Percentiles rank a stretch among this genome's conserved stretches.
These are phyloP conservation scores for Amblyopsis rosae DNA, from an alignment of 2,113 vertebrate genomes.

Conservation along the genomic window DNA sequence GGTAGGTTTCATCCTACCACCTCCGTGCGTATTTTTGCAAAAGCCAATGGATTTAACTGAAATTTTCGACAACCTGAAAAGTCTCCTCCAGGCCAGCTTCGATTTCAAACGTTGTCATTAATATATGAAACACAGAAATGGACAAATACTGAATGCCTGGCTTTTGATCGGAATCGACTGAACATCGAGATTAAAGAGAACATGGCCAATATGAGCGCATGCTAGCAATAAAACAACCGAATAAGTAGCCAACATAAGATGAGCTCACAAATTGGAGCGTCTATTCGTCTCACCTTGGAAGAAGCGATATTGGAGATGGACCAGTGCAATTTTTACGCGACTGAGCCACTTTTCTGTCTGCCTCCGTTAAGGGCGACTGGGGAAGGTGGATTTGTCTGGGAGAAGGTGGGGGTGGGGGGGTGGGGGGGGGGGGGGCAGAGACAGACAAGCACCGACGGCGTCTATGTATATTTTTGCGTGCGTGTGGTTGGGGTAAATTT, in stretches of 20 bases:
- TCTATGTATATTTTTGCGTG: neutral
- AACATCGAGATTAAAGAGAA: constrained; percentile 32
- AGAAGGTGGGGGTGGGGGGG: constrained; percentile 3
- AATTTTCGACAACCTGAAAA: constrained; percentile 21
- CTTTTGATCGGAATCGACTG: constrained; percentile 29
- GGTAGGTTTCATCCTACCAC: constrained; percentile 13
- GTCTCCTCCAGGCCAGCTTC: neutral
- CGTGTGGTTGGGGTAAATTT: constrained; percentile 33
- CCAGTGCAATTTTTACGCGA: constrained; percentile 45
- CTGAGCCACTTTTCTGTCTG: constrained; percentile 41
- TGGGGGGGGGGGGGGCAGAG: constrained; percentile 18
- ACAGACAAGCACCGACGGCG: constrained; percentile 45
- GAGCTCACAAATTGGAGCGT: too few relatives aligned
- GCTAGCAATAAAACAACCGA: too few relatives aligned
- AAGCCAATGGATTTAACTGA: neutral
- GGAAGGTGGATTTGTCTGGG: too few relatives aligned
- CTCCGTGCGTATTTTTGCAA: constrained; percentile 49
- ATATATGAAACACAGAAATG: neutral
- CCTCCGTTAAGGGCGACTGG: constrained; percentile 19
- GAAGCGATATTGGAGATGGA: constrained; percentile 30
- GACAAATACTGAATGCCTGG: neutral
- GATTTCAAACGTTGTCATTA: neutral
- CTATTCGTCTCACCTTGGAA: constrained; percentile 30
- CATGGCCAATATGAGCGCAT: constrained; percentile 16
- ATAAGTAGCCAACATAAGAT: too few relatives aligned